Conservation (phyloP, 2,888 invertebrate species). For the Petrolisthes manimaculis region DNA sequence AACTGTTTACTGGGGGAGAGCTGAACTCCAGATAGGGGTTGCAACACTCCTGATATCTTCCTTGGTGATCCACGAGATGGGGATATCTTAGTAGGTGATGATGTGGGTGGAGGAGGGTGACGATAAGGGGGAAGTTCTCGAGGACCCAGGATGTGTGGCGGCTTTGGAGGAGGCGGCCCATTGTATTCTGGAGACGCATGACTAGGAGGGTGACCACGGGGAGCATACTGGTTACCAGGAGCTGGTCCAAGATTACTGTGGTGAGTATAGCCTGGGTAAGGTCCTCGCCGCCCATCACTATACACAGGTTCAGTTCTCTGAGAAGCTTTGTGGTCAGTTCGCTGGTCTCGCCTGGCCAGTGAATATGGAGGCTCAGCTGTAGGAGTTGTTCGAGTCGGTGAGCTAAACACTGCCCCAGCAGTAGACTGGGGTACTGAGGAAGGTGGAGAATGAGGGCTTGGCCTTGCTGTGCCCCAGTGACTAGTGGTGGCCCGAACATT, state of each 20-base stretch:
- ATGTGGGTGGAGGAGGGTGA: constrained; percentile 60
- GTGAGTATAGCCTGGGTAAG: constrained; percentile 41
- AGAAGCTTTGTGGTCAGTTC: constrained; percentile 31
- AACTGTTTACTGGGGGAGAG: constrained; percentile 43
- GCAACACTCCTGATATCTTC: constrained; percentile 27
- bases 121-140: constrained; percentile 61
- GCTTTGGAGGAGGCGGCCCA: constrained; percentile 55
- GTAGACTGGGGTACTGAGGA: constrained; percentile 18
- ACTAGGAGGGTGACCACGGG: constrained; percentile 54
- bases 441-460: constrained; percentile 35
- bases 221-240: constrained; percentile 28
- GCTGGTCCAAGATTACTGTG: not conserved
- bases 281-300: constrained; percentile 42
- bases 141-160: constrained; percentile 36
- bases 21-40: constrained; percentile 25
- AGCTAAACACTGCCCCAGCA: constrained; percentile 26
- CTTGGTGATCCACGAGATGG: constrained; percentile 51
- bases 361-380: constrained; percentile 43
- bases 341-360: constrained; percentile 41
- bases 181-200: constrained; percentile 46
- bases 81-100: constrained; percentile 48
- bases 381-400: constrained; percentile 27
- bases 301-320: constrained; percentile 46
- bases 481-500: constrained; percentile 60
- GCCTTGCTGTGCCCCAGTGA: constrained; percentile 48